These are phyloP conservation scores for Pycnomerus fuliginosus DNA, from an alignment of 2,888 invertebrate genomes.

Conservation along the genomic window DNA sequence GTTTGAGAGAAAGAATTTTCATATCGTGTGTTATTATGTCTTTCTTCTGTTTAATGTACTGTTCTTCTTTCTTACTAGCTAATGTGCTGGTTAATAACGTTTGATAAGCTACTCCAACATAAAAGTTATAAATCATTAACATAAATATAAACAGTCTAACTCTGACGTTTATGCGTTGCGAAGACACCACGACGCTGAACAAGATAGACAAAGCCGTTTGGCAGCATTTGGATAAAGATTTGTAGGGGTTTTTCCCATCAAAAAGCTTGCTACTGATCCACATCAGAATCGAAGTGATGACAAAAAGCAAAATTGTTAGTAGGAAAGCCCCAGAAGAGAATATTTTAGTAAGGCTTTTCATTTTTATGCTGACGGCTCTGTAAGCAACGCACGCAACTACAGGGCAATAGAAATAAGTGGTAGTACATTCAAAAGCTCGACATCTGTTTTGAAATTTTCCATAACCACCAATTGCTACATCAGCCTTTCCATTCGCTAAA, in stretches of 20 bases:
- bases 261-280: neutral
- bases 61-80: neutral
- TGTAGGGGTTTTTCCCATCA: neutral
- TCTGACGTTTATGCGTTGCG: too few species aligned
- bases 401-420: neutral
- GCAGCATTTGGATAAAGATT: neutral
- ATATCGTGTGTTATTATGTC: too few species aligned
- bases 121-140: neutral
- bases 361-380: neutral
- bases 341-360: neutral
- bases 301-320: neutral
- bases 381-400: neutral
- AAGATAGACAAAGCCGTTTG: neutral
- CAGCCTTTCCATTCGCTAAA: neutral
- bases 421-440: neutral
- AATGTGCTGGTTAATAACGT: neutral
- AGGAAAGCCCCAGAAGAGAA: neutral
- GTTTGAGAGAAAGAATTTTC: too few species aligned
- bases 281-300: neutral
- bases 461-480: neutral
- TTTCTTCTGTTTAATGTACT: too few species aligned
- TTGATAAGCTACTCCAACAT: neutral
- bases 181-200: neutral
- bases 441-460: neutral
- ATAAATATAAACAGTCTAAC: neutral